phyloP scores from a whole-genome alignment of 2,113 vertebrate species.

The Rhinolophus sinicus region DNA sequence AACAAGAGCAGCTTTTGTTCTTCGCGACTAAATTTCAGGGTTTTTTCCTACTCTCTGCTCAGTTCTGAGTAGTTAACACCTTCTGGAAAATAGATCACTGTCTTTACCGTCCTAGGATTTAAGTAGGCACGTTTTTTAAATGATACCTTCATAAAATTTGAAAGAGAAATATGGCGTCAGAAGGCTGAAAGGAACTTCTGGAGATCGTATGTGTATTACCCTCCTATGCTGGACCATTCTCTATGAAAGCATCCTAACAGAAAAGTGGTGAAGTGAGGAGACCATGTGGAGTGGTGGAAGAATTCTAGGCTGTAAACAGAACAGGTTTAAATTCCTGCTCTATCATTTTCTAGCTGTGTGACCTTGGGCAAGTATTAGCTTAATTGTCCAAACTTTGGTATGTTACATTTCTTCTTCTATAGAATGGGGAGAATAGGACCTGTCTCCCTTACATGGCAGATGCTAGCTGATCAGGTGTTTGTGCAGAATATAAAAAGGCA shows the following conservation, averaged over 20 bases:
- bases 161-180: neutral
- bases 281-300: neutral
- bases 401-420: neutral
- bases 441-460: neutral
- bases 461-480: neutral
- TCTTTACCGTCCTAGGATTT: neutral
- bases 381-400: neutral
- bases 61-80: neutral
- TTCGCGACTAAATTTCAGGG: neutral
- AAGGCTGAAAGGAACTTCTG: neutral
- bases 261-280: neutral
- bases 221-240: fast-evolving
- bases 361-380: neutral
- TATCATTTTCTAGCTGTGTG: neutral
- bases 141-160: neutral
- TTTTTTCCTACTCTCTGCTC: neutral
- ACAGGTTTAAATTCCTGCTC: neutral
- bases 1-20: neutral
- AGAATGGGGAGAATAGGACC: neutral
- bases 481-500: neutral
- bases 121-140: slow-evolving; percentile 15
- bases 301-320: neutral
- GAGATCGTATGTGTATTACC: fast-evolving
- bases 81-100: neutral
- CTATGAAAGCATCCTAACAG: neutral